Percentiles rank a stretch among this genome's conserved stretches.
These are phyloP conservation scores for Pseudococcus viburni DNA, from an alignment of 2,888 invertebrate species.

Conservation along the genomic window DNA sequence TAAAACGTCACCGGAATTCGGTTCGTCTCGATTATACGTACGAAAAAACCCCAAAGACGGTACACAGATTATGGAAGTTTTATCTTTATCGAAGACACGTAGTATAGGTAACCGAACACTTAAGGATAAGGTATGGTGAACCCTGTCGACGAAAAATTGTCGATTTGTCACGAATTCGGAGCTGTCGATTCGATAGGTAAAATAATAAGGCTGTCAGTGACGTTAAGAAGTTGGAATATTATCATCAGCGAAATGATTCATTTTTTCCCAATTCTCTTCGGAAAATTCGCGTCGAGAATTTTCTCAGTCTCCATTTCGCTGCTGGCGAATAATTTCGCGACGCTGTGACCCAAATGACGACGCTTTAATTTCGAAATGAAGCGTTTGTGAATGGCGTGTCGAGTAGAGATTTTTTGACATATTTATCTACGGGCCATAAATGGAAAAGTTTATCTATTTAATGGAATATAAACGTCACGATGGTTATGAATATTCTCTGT, in stretches of 20 bases:
- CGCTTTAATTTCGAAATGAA: constrained; percentile 35
- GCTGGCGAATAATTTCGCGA: not conserved
- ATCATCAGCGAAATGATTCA: not conserved
- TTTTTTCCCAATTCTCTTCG: not conserved
- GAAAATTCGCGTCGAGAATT: not conserved
- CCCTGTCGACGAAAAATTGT: not conserved
- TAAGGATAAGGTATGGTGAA: not conserved
- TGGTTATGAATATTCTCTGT: constrained; percentile 8
- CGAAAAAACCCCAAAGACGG: not conserved
- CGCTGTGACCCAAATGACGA: constrained; percentile 25
- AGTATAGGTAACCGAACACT: not conserved
- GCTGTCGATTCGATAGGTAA: constrained; percentile 24
- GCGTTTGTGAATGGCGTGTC: constrained; percentile 32
- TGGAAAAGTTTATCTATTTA: constrained; percentile 44
- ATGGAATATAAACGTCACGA: constrained; percentile 44
- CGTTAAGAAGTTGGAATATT: not conserved
- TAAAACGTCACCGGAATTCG: not conserved
- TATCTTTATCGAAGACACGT: not conserved
- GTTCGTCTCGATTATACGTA: not conserved
- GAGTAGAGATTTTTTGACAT: constrained; percentile 22
- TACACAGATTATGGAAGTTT: not conserved
- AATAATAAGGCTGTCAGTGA: not conserved
- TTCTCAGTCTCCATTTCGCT: not conserved
- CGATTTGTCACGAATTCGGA: not conserved
- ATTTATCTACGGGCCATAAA: constrained; percentile 35